These are phyloP conservation scores for Perithous albicinctus DNA, from an alignment of 2,888 invertebrate species.

Conservation along the genomic window DNA sequence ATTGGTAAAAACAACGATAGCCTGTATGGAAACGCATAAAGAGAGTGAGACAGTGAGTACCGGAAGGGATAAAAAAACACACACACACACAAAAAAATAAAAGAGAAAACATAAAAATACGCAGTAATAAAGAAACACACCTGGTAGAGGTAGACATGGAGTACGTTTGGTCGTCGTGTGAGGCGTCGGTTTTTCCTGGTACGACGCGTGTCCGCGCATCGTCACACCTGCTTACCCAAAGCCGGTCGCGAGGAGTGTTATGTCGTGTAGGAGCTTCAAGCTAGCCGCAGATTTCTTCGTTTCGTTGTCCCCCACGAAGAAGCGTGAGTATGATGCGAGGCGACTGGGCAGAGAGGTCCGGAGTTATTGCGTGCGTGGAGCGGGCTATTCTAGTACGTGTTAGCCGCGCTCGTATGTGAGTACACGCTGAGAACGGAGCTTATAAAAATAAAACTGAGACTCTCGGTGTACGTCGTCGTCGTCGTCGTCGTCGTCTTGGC, in stretches of 20 bases:
- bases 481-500: constrained; percentile 46
- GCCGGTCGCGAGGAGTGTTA: constrained; percentile 71
- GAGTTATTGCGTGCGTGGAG: constrained; percentile 9
- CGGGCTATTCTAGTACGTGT: background rate
- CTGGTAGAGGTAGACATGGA: constrained; percentile 50
- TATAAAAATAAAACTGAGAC: constrained; percentile 62
- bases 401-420: constrained; percentile 74
- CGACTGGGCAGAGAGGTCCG: constrained; percentile 29
- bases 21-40: background rate
- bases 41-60: too few relatives aligned
- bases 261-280: constrained; percentile 32
- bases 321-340: constrained; percentile 6
- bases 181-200: constrained; percentile 79
- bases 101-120: constrained; percentile 48
- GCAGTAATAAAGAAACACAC: constrained; percentile 35
- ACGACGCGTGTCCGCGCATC: constrained; percentile 84
- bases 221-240: constrained; percentile 84
- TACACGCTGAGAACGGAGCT: constrained; percentile 76
- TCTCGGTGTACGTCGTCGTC: background rate
- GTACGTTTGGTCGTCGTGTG: constrained; percentile 80
- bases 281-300: constrained; percentile 18
- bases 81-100: background rate
- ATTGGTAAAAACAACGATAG: background rate
- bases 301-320: constrained; percentile 36
- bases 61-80: constrained; percentile 7